A percentile compares a stretch with the other conserved stretches of the same genome.
Conservation (phyloP, 2,797 vertebrate genomes). For the Atherinosoma microstoma region DNA sequence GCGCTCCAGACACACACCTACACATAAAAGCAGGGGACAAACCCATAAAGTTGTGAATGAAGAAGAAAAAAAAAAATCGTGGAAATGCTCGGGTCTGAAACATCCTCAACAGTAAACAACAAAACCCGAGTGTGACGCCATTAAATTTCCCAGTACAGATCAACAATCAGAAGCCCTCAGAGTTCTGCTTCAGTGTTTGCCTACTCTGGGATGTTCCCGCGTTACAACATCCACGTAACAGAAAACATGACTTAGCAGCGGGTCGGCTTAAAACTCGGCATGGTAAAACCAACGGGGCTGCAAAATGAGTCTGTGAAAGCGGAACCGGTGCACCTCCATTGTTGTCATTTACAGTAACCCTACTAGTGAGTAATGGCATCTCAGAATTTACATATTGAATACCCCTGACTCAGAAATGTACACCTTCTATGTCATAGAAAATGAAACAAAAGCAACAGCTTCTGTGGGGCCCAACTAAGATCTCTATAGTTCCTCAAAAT, state of each 20-base stretch:
- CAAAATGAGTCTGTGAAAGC: conserved; percentile 62
- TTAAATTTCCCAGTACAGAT: conserved; percentile 71
- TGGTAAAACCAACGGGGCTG: conserved; percentile 51
- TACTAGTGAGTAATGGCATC: conserved; percentile 70
- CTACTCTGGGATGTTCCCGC: conserved; percentile 65
- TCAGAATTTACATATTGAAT: conserved; percentile 61
- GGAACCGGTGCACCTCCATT: conserved; percentile 37
- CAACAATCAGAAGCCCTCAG: conserved; percentile 43
- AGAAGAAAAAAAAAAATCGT: conserved; percentile 26
- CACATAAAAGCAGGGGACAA: conserved; percentile 56
- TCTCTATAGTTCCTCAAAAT: conserved; percentile 24
- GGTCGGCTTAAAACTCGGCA: conserved; percentile 24
- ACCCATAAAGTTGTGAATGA: conserved; percentile 46
- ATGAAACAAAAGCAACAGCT: conserved; percentile 57
- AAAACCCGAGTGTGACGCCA: conserved; percentile 47
- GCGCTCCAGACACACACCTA: conserved; percentile 34
- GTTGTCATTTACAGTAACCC: conserved; percentile 77
- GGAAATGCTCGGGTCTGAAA: conserved; percentile 65
- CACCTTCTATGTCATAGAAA: conserved; percentile 47
- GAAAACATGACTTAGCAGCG: conserved; percentile 73
- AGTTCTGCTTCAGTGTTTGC: conserved; percentile 42
- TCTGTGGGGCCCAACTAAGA: neutral
- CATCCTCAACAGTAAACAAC: conserved; percentile 61
- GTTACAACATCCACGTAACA: conserved; percentile 57
- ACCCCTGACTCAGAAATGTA: conserved; percentile 54